phyloP scores from a whole-genome alignment of 2,797 vertebrate genomes.

The Lepilemur septentrionalis region DNA sequence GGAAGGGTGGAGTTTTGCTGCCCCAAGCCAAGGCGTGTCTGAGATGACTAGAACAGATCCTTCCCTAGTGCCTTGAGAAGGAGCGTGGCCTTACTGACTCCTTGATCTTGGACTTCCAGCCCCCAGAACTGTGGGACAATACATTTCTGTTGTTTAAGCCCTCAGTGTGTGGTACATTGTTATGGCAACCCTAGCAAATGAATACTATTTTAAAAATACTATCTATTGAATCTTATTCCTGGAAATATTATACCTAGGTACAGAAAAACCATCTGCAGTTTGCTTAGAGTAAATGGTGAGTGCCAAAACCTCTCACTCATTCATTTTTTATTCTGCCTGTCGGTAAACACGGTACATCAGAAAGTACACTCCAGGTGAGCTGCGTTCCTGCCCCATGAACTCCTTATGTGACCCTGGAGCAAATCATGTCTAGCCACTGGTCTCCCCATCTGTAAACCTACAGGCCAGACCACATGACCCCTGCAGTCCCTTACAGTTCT shows the following conservation, averaged over 20 bases:
- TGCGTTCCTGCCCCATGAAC: background rate
- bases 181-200: background rate
- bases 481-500: background rate
- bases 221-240: background rate
- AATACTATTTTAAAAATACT: background rate
- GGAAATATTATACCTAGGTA: background rate
- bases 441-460: background rate
- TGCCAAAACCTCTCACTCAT: background rate
- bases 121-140: background rate
- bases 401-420: background rate
- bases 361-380: background rate
- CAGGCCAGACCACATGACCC: background rate
- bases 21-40: background rate
- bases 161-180: background rate
- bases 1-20: too few species aligned
- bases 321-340: too few species aligned
- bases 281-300: background rate
- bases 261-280: background rate
- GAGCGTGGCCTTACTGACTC: fast-evolving
- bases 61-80: background rate
- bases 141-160: background rate
- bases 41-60: background rate
- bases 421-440: background rate
- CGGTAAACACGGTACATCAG: background rate
- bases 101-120: background rate